Evolutionary conservation across 2,113 vertebrate species (phyloP).

Genomic region (Grammomys dolichurus): DNA sequence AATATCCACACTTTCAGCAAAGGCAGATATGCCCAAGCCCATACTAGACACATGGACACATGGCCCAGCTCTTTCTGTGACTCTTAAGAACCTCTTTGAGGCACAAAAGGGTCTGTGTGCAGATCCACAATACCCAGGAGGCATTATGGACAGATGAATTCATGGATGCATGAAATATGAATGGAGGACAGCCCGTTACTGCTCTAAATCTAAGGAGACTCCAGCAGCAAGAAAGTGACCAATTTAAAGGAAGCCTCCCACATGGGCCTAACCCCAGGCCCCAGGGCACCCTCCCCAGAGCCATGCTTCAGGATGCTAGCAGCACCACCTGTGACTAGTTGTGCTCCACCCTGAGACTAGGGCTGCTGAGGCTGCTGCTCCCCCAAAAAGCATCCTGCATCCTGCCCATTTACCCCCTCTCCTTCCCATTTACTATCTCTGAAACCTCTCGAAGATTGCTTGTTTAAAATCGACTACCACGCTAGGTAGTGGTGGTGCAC

Average conservation of each 20-base stretch:
- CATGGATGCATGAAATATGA: not conserved
- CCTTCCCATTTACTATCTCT: not conserved
- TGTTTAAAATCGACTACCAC: not conserved
- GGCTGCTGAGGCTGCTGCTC: not conserved
- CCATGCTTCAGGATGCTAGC: not conserved
- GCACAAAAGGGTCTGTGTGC: not conserved
- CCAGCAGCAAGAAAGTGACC: not conserved
- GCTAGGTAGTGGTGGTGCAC: not conserved
- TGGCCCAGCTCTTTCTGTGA: not conserved
- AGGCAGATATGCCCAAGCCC: not conserved
- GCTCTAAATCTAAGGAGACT: not conserved
- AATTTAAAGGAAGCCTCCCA: not conserved
- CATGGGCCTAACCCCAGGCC: not conserved
- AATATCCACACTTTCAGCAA: not conserved
- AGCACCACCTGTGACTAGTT: not conserved
- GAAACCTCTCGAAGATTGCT: not conserved
- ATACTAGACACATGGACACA: constrained; percentile 9
- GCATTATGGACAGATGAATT: not conserved
- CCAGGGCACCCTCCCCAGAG: not conserved
- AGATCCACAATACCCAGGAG: not conserved
- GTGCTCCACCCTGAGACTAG: not conserved
- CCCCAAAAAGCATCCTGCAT: not conserved
- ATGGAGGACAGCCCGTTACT: not conserved
- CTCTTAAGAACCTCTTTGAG: not conserved
- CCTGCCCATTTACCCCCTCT: not conserved